phyloP scores from a whole-genome alignment of 1,140 invertebrate species.

The Drosophila seguyi region DNA sequence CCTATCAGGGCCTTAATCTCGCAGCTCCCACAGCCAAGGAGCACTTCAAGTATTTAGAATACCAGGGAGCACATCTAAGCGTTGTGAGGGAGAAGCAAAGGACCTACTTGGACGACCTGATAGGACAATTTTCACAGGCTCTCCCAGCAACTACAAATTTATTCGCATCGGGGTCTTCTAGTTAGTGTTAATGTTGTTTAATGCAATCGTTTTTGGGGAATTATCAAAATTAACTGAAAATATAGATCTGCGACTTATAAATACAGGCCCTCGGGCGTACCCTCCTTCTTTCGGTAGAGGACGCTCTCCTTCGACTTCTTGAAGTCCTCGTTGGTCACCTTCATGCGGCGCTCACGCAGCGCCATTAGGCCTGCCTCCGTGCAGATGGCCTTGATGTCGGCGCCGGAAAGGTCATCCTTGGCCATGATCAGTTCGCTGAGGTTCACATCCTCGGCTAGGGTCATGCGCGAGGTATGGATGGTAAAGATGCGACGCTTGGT shows the following conservation, averaged over 20 bases:
- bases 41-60: conserved; percentile 61
- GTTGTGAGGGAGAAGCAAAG: conserved; percentile 59
- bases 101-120: conserved; percentile 54
- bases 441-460: conserved; percentile 98
- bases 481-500: conserved; percentile 99
- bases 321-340: conserved; percentile 99
- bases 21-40: conserved; percentile 39
- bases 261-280: conserved; percentile 99
- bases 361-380: conserved; percentile 99
- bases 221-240: conserved; percentile 75
- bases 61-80: conserved; percentile 36
- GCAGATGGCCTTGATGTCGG: conserved; percentile 99
- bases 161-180: conserved; percentile 44
- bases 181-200: conserved; percentile 63
- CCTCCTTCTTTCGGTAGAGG: conserved; percentile 99
- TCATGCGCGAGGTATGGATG: conserved; percentile 99
- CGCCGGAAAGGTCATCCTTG: conserved; percentile 99
- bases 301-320: conserved; percentile 99
- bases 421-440: conserved; percentile 99
- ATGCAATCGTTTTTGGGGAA: conserved; percentile 66
- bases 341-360: conserved; percentile 98
- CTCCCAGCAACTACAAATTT: conserved; percentile 69
- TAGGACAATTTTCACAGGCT: conserved; percentile 31
- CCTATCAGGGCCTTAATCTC: conserved; percentile 41
- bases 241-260: conserved; percentile 88